Evolutionary conservation across 1,140 invertebrate genomes (phyloP), one percentile per base, ranked within the genome.

Genomic region (Drosophila hydei): DNA sequence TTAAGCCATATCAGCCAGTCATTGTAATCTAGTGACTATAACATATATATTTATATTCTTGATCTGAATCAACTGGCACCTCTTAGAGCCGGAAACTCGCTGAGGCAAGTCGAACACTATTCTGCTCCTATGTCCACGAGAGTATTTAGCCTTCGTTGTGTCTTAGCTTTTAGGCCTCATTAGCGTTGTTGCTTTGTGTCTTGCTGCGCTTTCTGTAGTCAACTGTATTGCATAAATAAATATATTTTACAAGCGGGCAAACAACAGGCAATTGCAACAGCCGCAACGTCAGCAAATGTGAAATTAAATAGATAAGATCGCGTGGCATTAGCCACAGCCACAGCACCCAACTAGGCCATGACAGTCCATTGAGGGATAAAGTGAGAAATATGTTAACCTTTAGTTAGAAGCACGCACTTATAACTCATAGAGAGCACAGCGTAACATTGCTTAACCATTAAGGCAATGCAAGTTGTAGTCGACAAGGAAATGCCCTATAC

Each of bases 211-310:
- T 54, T 33, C 18, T 59, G 18, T 45, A 40, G 14, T 45, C 55
- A 45, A 45, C 42, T 36, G 30, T 59, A 59, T 55, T 61, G 72
- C 56, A 60, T 48, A 23, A 25, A 36, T 36, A 23, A 48, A 33
- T 33, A 60, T 23, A 60, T 60, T 48, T 48, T 36, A 58, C 16
- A 58, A 43, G 40, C 25, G 14, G 27, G 14, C 42, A 36, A 48
- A 47, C 43, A 48, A 48, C 9, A 33, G 30, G 12, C 58, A 60
- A 61, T 51, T 51, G 59, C 59, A 50, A 51, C 59, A 61, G 45
- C 30, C 45, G 47, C 47, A 48, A n/a, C 45, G n/a, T n/a, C 45
- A 48, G 21, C 21, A 21, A 21, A 36, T 52, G 18, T 36, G 18
- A 18, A 54, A 54, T 54, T 54, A 40, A 8, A 21, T 23, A 54